Percentiles rank a stretch among this genome's conserved stretches.
phyloP scores from a whole-genome alignment of 2,113 vertebrate species.

The Xenopus tropicalis region UCB_Xtro_10.0 CM004444.2:140873501-140874000 shows the following conservation, averaged over 20 bases:
- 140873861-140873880: too few relatives aligned
- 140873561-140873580: constrained; percentile 5
- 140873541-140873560: background rate
- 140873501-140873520: constrained; percentile 5
- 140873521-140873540: too few relatives aligned
- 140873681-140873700: background rate
- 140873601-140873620: background rate
- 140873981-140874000: too few relatives aligned
- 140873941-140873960: too few relatives aligned
- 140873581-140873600: background rate
- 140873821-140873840: too few relatives aligned
- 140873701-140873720: constrained; percentile 54
- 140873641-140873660: constrained; percentile 47
- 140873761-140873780: constrained; percentile 78
- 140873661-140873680: constrained; percentile 43
- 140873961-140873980: too few relatives aligned
- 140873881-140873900: too few relatives aligned
- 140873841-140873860: too few relatives aligned
- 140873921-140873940: too few relatives aligned
- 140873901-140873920: too few relatives aligned
- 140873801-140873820: constrained; percentile 73
- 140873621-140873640: constrained; percentile 24
- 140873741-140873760: constrained; percentile 75
- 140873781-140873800: constrained; percentile 75
- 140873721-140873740: constrained; percentile 70